Evolutionary conservation across 2,888 invertebrate species (phyloP).

Genomic region (Girardia tigrina): DNA sequence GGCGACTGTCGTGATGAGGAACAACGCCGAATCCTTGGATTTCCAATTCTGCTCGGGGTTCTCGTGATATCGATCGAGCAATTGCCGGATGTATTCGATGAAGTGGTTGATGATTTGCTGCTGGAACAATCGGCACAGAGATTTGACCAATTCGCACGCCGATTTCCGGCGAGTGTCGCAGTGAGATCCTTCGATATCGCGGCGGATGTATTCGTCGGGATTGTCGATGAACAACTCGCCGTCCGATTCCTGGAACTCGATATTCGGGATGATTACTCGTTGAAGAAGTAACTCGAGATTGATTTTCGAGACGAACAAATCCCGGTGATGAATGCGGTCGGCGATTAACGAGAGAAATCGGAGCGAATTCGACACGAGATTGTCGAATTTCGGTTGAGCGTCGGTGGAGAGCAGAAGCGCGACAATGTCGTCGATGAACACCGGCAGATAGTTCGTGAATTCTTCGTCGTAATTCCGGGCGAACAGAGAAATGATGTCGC

Average conservation of each 20-base stretch:
- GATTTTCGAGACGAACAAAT: constrained; percentile 58
- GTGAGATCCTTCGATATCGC: constrained; percentile 95
- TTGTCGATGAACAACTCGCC: constrained; percentile 93
- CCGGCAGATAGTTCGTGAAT: constrained; percentile 71
- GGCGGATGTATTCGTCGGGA: constrained; percentile 64
- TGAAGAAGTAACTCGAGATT: constrained; percentile 47
- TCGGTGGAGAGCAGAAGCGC: constrained; percentile 70
- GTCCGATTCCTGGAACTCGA: constrained; percentile 60
- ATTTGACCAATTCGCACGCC: constrained; percentile 86
- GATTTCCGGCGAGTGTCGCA: constrained; percentile 85
- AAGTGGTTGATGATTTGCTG: constrained; percentile 49
- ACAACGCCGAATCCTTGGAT: constrained; percentile 84
- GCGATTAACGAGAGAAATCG: constrained; percentile 86
- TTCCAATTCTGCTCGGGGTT: constrained; percentile 71
- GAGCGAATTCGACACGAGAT: constrained; percentile 77
- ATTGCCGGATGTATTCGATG: constrained; percentile 46
- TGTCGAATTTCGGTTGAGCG: constrained; percentile 70
- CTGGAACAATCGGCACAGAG: constrained; percentile 62
- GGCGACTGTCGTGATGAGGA: constrained; percentile 82
- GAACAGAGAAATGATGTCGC: constrained; percentile 79
- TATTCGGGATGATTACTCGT: constrained; percentile 88
- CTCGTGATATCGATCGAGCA: constrained; percentile 57
- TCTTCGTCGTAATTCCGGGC: constrained; percentile 96
- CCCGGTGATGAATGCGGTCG: constrained; percentile 71
- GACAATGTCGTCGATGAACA: constrained; percentile 89